phyloP scores from a whole-genome alignment of 2,797 vertebrate species.

The Gymnopithys bicolor region DNA sequence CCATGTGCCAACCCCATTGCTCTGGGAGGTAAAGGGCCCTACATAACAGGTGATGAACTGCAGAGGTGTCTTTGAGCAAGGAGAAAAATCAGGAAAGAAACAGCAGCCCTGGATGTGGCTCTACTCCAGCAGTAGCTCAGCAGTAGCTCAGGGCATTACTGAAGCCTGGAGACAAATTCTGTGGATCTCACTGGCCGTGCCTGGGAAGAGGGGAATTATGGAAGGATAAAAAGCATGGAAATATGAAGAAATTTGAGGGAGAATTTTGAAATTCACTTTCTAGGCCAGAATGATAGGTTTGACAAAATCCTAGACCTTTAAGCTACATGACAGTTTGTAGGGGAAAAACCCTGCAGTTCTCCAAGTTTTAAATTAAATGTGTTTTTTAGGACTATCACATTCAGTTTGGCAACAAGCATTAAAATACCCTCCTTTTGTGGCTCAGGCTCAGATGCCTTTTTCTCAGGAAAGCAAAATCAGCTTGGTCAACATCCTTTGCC shows the following conservation, averaged over 20 bases:
- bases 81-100: not conserved
- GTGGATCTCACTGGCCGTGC: not conserved
- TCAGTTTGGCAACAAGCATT: not conserved
- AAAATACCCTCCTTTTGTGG: not conserved
- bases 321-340: not conserved
- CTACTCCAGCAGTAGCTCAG: not conserved
- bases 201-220: not conserved
- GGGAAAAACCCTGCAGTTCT: not conserved
- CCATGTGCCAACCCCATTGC: not conserved
- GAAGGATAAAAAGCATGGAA: not conserved
- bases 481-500: not conserved
- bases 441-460: conserved; percentile 22
- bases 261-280: not conserved
- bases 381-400: not conserved
- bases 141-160: not conserved
- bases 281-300: not conserved
- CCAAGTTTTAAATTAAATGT: not conserved
- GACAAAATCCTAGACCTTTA: not conserved
- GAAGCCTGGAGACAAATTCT: not conserved
- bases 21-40: not conserved
- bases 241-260: not conserved
- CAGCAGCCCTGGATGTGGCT: not conserved
- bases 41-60: not conserved
- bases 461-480: conserved; percentile 22
- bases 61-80: not conserved